Percentiles rank a stretch among this genome's conserved stretches.
These are phyloP conservation scores for Thysanoteuthis rhombus DNA, from an alignment of 2,888 invertebrate genomes.

Conservation along the genomic window DNA sequence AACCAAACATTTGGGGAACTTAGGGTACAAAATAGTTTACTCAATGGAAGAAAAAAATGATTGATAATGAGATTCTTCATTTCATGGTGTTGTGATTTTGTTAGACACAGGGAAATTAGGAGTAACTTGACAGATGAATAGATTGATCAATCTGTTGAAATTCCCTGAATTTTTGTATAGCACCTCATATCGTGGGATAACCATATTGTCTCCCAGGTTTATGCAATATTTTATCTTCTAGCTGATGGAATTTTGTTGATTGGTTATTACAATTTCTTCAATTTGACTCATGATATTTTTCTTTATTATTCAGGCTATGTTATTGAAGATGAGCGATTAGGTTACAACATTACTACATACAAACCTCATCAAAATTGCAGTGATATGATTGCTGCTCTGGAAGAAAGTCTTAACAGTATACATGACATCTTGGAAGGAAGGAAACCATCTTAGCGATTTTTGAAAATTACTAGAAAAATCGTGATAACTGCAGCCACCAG, in stretches of 20 bases:
- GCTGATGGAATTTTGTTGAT: no score
- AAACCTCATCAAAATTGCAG: slow-evolving; percentile 77
- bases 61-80: no score
- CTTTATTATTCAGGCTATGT: slow-evolving; percentile 76
- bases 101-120: no score
- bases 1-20: no score
- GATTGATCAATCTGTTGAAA: no score
- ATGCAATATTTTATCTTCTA: no score
- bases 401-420: slow-evolving; percentile 80
- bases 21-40: no score
- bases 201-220: no score
- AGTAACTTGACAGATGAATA: no score
- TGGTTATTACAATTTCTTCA: not conserved
- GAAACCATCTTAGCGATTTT: not conserved
- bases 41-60: no score
- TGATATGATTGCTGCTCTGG: slow-evolving; percentile 78
- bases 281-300: not conserved
- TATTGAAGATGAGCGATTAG: slow-evolving; percentile 83
- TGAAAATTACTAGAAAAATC: not conserved
- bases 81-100: no score
- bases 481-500: not conserved
- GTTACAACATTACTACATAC: slow-evolving; percentile 85
- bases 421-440: slow-evolving; percentile 39
- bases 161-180: not conserved
- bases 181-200: not conserved